phyloP scores from a whole-genome alignment of 1,140 invertebrate species.

The Heliconius himera region DNA sequence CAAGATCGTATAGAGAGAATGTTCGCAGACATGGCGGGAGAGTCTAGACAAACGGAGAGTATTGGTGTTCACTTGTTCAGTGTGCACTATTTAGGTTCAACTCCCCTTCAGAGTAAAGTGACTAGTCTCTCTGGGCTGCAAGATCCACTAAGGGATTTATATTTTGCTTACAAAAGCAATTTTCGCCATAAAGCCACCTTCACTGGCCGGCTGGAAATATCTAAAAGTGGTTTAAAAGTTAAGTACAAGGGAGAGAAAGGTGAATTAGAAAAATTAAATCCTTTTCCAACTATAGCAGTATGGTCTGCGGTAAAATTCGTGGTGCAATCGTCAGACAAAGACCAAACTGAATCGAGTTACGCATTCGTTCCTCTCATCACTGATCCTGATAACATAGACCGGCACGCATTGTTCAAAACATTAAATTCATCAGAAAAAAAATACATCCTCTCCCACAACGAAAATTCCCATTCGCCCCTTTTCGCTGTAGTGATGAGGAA shows the following conservation, averaged over 20 bases:
- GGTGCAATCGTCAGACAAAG: constrained; percentile 80
- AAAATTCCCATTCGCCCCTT: constrained; percentile 89
- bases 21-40: constrained; percentile 90
- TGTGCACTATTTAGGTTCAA: constrained; percentile 92
- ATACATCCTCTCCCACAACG: constrained; percentile 81
- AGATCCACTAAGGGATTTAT: constrained; percentile 90
- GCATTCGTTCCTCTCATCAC: constrained; percentile 94
- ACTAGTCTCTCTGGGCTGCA: constrained; percentile 92
- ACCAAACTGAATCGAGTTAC: constrained; percentile 79
- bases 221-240: constrained; percentile 85
- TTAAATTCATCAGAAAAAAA: constrained; percentile 80
- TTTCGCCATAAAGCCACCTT: constrained; percentile 74
- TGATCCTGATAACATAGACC: constrained; percentile 90
- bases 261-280: constrained; percentile 85
- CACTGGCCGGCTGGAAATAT: constrained; percentile 86
- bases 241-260: constrained; percentile 83
- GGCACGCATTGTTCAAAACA: constrained; percentile 84
- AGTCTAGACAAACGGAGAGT: constrained; percentile 75
- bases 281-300: constrained; percentile 94
- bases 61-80: constrained; percentile 84
- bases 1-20: constrained; percentile 93
- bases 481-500: constrained; percentile 95
- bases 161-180: constrained; percentile 84
- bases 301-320: constrained; percentile 94
- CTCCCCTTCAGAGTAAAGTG: constrained; percentile 89